Conservation (phyloP, 2,113 vertebrate species). For the Phylloscopus whistleri region DNA sequence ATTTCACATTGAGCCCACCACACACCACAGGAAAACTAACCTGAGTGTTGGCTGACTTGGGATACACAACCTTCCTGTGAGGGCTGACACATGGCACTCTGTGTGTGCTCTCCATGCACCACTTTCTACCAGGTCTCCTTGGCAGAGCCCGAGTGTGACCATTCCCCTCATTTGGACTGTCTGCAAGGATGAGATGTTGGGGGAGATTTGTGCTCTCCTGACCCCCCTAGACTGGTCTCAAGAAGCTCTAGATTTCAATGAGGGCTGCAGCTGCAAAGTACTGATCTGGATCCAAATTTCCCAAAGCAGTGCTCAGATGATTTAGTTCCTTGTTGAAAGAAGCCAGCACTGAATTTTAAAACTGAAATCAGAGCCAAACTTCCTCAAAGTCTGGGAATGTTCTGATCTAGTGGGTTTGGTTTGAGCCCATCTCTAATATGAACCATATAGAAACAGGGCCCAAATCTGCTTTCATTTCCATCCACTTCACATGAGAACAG, state of each 20-base stretch:
- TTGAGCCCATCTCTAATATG: conserved; percentile 18
- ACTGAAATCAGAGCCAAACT: conserved; percentile 59
- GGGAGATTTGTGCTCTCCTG: not conserved
- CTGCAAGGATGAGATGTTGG: fast-evolving
- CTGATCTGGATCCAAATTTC: conserved; percentile 57
- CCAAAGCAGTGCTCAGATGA: conserved; percentile 40
- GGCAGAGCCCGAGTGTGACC: not conserved
- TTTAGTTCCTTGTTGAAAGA: conserved; percentile 50
- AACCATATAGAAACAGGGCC: conserved; percentile 32
- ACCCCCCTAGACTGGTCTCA: not conserved
- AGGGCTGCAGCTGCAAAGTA: conserved; percentile 11
- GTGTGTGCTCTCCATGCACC: not conserved
- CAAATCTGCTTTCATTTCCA: conserved; percentile 40
- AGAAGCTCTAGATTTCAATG: conserved; percentile 4
- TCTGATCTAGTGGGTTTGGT: conserved; percentile 59
- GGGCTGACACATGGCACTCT: not conserved
- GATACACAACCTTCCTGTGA: not conserved
- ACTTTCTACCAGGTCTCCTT: not conserved
- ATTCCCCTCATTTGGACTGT: not conserved
- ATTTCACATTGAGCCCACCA: not conserved
- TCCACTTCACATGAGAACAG: conserved; percentile 22
- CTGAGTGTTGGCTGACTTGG: not conserved
- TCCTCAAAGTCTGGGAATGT: conserved; percentile 68
- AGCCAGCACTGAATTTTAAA: conserved; percentile 51
- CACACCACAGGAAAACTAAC: not conserved